Evolutionary conservation across 2,888 invertebrate genomes (phyloP).

Genomic region (Cerceris rybyensis): DNA sequence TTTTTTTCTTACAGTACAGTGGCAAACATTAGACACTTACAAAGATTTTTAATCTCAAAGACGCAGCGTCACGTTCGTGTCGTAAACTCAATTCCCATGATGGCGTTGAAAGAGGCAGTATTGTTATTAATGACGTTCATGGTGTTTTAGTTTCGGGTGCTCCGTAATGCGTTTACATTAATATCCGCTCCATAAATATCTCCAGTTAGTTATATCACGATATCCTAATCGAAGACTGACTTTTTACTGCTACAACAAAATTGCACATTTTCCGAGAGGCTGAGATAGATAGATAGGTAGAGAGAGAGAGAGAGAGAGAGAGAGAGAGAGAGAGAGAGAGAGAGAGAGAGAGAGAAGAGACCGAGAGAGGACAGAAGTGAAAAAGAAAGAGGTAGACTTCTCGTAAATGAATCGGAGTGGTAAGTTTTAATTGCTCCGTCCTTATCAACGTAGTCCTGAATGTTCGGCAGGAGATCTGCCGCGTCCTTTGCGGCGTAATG

Average conservation of each 20-base stretch:
- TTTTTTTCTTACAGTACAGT: no score
- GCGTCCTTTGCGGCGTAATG: slow-evolving; percentile 55
- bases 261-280: neutral
- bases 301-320: neutral
- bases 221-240: slow-evolving; percentile 44
- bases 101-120: no score
- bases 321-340: no score
- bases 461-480: slow-evolving; percentile 27
- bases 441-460: slow-evolving; percentile 50
- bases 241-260: slow-evolving; percentile 5
- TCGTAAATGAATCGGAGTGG: slow-evolving; percentile 58
- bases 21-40: no score
- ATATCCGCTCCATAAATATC: neutral
- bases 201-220: slow-evolving; percentile 16
- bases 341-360: no score
- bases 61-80: no score
- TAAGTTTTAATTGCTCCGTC: slow-evolving; percentile 63
- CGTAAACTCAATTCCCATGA: no score
- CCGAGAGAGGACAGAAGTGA: neutral
- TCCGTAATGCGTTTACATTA: no score
- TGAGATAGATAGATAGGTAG: no score
- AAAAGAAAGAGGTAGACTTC: slow-evolving; percentile 11
- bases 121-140: no score
- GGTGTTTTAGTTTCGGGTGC: no score
- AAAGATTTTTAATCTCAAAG: no score